Evolutionary conservation across 2,888 invertebrate species (phyloP), one percentile per base, ranked within the genome.

Genomic region (Anthrax anthrax): DNA sequence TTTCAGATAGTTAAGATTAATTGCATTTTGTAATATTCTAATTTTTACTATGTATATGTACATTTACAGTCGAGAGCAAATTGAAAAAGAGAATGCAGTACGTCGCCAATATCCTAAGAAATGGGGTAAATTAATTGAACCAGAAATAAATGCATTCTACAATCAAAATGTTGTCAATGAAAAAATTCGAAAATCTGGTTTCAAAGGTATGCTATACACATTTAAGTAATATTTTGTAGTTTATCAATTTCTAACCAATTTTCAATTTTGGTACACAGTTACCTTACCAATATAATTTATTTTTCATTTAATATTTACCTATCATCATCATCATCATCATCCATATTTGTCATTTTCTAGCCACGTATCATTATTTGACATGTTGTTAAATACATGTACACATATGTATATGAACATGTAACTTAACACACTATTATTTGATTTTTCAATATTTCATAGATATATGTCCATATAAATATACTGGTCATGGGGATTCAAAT

Each of bases 51-150:
- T 23, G 5, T 23, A 6, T 23, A 8, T 23, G 8, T 23, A 23
- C 8, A 23, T 32, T 48, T 46, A 27, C 39, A 91, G 66, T 14
- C 63, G 61, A 49, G 67, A 67, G 19, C 58, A 61, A 55, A 60
- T 63, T 27, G 56, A 57, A 42, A 58, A 54, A 52, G 66, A 67
- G 48, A 56, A 59, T 44, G 57, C 55, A 37, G 57, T 64, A 1
- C 60, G 67, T 10, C 56, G 60, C 13, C 60, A 57, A 51, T 67
- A 59, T 56, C 54, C 58, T 4, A 51, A 54, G 18, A 58, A 58
- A 44, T 66, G 64, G 65, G 54, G 54, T 1, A 53, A 56, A 45
- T 46, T 65, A 36, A 53, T 52, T 4, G 56, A 55, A 3, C 51
- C 51, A 18, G 52, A 59, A 19, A 52, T 55, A 14, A 60, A 63